Evolutionary conservation across 2,797 vertebrate species (phyloP).

Genomic region (Eospalax fontanierii): DNA sequence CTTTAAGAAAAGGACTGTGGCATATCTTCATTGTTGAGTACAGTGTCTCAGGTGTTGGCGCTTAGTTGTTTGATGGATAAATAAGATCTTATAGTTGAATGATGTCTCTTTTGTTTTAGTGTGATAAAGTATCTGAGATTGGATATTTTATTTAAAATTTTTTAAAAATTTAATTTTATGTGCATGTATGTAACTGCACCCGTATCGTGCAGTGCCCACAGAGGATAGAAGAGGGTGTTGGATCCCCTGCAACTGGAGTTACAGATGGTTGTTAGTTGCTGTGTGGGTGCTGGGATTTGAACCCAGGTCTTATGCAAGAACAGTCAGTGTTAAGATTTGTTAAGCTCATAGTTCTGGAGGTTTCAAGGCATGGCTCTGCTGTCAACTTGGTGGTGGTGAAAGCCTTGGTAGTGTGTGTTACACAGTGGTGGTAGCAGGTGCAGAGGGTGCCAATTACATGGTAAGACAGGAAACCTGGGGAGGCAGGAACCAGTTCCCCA

Average conservation of each 20-base stretch:
- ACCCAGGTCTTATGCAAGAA: too few relatives aligned
- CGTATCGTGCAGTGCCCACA: too few relatives aligned
- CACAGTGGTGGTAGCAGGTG: neutral
- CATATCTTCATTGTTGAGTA: constrained; percentile 12
- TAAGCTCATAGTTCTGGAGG: neutral
- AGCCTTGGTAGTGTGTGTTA: neutral
- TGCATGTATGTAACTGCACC: too few relatives aligned
- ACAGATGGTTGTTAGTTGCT: too few relatives aligned
- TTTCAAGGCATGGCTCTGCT: neutral
- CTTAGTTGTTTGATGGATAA: constrained; percentile 55
- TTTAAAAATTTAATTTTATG: too few relatives aligned
- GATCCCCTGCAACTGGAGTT: too few relatives aligned
- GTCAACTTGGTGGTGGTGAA: neutral
- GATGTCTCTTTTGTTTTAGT: neutral
- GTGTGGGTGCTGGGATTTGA: too few relatives aligned
- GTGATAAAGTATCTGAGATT: too few relatives aligned
- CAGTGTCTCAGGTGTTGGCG: constrained; percentile 42
- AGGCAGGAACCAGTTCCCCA: neutral
- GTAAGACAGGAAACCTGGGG: neutral
- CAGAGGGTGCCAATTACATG: neutral
- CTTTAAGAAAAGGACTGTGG: too few relatives aligned
- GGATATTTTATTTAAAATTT: too few relatives aligned
- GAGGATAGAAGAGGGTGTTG: too few relatives aligned
- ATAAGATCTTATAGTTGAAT: neutral
- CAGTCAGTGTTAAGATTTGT: neutral